A percentile compares a stretch with the other conserved stretches of the same genome.
These are phyloP conservation scores for Brachynemurus nebulosus DNA, from an alignment of 2,888 invertebrate species.

Conservation along the genomic window DNA sequence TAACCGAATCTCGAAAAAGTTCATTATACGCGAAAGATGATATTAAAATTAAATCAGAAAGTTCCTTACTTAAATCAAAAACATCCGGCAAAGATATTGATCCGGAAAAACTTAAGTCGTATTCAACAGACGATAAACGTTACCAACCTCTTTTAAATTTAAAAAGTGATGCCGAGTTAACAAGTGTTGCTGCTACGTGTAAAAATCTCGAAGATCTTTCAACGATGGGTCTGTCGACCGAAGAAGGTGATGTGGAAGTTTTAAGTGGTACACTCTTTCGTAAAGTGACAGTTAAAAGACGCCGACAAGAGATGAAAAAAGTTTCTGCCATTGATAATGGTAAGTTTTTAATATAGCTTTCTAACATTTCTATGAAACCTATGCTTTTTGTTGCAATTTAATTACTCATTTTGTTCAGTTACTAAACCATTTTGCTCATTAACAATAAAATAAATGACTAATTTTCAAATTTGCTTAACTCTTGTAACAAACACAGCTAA, in stretches of 20 bases:
- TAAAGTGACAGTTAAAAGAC: constrained; percentile 47
- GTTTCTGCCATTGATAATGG: constrained; percentile 30
- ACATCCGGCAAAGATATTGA: neutral
- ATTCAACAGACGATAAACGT: neutral
- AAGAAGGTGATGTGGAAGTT: constrained; percentile 38
- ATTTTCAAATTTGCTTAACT: too few relatives aligned
- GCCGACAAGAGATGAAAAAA: constrained; percentile 34
- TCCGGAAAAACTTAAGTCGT: neutral
- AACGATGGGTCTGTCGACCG: constrained; percentile 4
- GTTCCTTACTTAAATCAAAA: constrained; percentile 2
- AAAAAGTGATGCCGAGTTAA: constrained; percentile 1
- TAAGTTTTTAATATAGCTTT: constrained; percentile 22
- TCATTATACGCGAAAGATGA: constrained; percentile 6
- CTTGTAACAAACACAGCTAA: too few relatives aligned
- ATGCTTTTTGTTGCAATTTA: too few relatives aligned
- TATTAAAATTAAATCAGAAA: constrained; percentile 7
- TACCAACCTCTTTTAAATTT: neutral
- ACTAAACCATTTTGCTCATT: too few relatives aligned
- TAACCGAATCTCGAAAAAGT: neutral
- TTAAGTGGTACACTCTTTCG: constrained; percentile 47
- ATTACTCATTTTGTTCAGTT: too few relatives aligned
- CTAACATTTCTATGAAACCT: too few relatives aligned
- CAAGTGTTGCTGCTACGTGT: neutral
- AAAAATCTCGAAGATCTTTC: constrained; percentile 6
- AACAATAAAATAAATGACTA: too few relatives aligned